Percentiles rank a stretch among this genome's conserved stretches.
These are phyloP conservation scores for Lysiphlebus fabarum DNA, from an alignment of 1,140 invertebrate species.

Conservation along the genomic window DNA sequence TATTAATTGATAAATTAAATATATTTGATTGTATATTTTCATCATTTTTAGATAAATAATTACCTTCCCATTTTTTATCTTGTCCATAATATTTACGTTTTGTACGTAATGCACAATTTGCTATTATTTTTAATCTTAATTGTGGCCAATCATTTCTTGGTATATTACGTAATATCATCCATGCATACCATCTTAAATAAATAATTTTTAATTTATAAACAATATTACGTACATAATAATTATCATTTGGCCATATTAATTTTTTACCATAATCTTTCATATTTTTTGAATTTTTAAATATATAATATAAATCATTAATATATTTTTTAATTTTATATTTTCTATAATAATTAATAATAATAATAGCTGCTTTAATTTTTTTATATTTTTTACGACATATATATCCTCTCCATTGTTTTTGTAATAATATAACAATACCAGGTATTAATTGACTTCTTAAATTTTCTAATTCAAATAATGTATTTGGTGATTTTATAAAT, in stretches of 20 bases:
- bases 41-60: constrained; percentile 75
- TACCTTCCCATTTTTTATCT: constrained; percentile 82
- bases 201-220: constrained; percentile 63
- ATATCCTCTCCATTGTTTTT: constrained; percentile 89
- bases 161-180: constrained; percentile 78
- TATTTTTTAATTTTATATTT: constrained; percentile 61
- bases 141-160: constrained; percentile 84
- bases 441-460: constrained; percentile 79
- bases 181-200: constrained; percentile 79
- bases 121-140: constrained; percentile 67
- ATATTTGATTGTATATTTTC: constrained; percentile 74
- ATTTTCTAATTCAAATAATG: constrained; percentile 84
- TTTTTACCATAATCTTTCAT: constrained; percentile 75
- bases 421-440: constrained; percentile 84
- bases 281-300: constrained; percentile 61
- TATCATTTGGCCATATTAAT: constrained; percentile 77
- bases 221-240: constrained; percentile 62
- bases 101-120: constrained; percentile 72
- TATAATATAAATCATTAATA: constrained; percentile 58
- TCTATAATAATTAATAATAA: constrained; percentile 85
- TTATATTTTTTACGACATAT: constrained; percentile 76
- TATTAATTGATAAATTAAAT: constrained; percentile 70
- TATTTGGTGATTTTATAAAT: constrained; percentile 87
- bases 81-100: constrained; percentile 81
- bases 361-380: constrained; percentile 78